Conservation (phyloP, 2,888 invertebrate genomes). For the Therioaphis trifolii region DNA sequence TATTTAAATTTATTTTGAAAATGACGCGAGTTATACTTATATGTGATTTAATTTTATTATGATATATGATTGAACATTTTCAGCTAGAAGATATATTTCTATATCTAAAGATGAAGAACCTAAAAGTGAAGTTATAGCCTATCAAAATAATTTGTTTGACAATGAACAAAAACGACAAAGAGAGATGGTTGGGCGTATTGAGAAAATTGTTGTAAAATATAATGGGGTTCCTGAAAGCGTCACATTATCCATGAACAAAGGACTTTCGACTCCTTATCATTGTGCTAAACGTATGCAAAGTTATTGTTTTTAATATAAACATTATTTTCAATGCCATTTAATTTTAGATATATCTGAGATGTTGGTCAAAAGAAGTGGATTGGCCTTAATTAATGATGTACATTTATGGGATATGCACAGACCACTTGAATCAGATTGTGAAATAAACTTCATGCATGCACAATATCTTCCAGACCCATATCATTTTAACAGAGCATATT, state of each 20-base stretch:
- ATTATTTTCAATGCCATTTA: slow-evolving; percentile 10
- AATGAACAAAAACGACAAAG: slow-evolving; percentile 81
- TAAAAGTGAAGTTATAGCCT: slow-evolving; percentile 44
- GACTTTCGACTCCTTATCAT: slow-evolving; percentile 90
- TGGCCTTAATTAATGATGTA: slow-evolving; percentile 84
- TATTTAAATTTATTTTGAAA: not conserved
- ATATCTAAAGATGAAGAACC: not conserved
- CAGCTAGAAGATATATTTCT: slow-evolving; percentile 33
- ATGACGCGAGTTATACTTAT: not conserved
- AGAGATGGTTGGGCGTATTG: slow-evolving; percentile 82
- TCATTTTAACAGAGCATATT: slow-evolving; percentile 84
- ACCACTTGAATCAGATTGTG: slow-evolving; percentile 78
- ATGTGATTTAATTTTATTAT: not conserved
- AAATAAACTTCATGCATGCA: slow-evolving; percentile 73
- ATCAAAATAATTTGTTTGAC: slow-evolving; percentile 79
- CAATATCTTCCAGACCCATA: slow-evolving; percentile 73
- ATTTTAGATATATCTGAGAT: slow-evolving; percentile 79
- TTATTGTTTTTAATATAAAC: slow-evolving; percentile 8
- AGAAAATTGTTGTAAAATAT: slow-evolving; percentile 90
- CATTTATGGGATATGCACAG: slow-evolving; percentile 92
- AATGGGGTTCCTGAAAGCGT: slow-evolving; percentile 80
- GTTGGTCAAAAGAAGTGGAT: slow-evolving; percentile 77
- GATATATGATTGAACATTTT: not conserved
- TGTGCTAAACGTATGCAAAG: slow-evolving; percentile 83
- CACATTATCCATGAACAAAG: slow-evolving; percentile 88